phyloP scores from a whole-genome alignment of 1,140 invertebrate genomes.

The Bombus confusus region DNA sequence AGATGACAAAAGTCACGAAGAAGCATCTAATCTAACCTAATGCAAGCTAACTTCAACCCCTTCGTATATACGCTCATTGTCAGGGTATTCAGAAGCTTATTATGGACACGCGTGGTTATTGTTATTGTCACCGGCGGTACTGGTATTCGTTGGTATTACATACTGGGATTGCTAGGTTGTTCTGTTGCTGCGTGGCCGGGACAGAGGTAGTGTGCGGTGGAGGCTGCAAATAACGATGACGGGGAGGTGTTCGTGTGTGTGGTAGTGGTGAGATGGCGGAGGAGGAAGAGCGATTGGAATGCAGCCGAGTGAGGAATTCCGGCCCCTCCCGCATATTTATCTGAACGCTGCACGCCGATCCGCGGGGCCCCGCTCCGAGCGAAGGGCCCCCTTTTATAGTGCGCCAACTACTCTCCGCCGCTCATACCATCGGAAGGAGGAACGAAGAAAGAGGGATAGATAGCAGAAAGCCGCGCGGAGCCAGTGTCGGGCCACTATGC shows the following conservation, averaged over 20 bases:
- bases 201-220: background rate
- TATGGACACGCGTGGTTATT: background rate
- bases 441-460: conserved; percentile 37
- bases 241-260: conserved; percentile 34
- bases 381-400: conserved; percentile 80
- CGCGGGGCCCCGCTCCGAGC: conserved; percentile 64
- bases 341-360: conserved; percentile 72
- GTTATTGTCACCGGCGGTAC: background rate
- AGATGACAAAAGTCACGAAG: background rate
- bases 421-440: conserved; percentile 28
- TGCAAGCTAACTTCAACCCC: background rate
- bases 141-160: background rate
- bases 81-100: background rate
- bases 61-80: background rate
- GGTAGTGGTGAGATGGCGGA: conserved; percentile 45
- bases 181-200: conserved; percentile 5
- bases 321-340: conserved; percentile 83
- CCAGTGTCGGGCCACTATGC: conserved; percentile 59
- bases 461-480: conserved; percentile 39
- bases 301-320: conserved; percentile 82
- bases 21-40: background rate
- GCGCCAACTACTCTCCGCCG: conserved; percentile 58
- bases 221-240: conserved; percentile 44
- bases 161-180: background rate
- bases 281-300: conserved; percentile 75